These are phyloP conservation scores for Sinohyriopsis cumingii DNA, from an alignment of 2,888 invertebrate genomes.

Conservation along the genomic window DNA sequence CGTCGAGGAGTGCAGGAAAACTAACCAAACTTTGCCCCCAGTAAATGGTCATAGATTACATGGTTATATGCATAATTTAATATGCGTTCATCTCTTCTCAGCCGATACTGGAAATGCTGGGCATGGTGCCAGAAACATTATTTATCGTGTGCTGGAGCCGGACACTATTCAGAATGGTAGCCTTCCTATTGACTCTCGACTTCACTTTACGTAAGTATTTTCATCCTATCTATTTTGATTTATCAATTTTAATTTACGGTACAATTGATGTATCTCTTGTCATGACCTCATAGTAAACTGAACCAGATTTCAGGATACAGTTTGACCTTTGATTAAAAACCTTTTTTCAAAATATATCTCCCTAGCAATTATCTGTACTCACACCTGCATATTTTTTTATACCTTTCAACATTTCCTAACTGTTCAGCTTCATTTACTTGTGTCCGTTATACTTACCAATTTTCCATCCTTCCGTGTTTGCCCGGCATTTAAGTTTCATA, in stretches of 20 bases:
- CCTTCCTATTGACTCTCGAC: conserved; percentile 14
- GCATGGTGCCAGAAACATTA: conserved; percentile 32
- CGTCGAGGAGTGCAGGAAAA: no score
- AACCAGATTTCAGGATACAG: background rate
- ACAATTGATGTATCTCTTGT: background rate
- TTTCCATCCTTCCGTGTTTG: background rate
- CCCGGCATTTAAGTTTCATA: background rate
- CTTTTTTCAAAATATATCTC: no score
- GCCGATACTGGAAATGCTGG: conserved; percentile 41
- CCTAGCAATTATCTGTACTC: background rate
- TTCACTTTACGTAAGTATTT: conserved; percentile 28
- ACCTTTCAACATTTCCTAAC: background rate
- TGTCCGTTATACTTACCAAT: no score
- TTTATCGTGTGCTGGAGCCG: conserved; percentile 42
- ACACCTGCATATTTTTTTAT: background rate
- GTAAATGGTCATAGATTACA: no score
- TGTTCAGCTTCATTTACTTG: no score
- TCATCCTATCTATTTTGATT: no score
- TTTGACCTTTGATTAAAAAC: background rate
- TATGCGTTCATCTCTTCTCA: no score
- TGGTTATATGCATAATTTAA: no score
- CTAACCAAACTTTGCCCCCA: no score
- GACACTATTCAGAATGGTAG: conserved; percentile 4
- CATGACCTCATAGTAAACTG: background rate
- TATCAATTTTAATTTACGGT: no score